phyloP scores from a whole-genome alignment of 1,140 invertebrate genomes.

The Diabrotica undecimpunctata region DNA sequence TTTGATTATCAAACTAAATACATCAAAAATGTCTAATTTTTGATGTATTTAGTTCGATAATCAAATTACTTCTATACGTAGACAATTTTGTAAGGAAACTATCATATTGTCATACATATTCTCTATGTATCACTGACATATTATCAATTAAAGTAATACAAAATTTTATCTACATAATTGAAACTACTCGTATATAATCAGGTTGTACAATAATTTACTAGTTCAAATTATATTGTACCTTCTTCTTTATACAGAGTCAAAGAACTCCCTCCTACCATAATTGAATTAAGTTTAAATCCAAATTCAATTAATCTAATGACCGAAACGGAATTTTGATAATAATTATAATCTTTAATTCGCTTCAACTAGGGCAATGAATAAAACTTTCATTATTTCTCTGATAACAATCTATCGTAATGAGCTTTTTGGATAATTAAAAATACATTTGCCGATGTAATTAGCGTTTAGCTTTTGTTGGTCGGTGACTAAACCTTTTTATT shows the following conservation, averaged over 20 bases:
- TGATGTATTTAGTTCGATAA: too few relatives aligned
- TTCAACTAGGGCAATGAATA: conserved; percentile 2
- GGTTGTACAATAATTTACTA: too few relatives aligned
- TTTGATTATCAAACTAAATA: too few relatives aligned
- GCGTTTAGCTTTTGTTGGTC: neutral
- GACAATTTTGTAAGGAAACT: too few relatives aligned
- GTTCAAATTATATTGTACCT: too few relatives aligned
- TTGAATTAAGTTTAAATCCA: neutral
- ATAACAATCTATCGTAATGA: conserved; percentile 2
- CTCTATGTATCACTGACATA: too few relatives aligned
- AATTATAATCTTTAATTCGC: neutral
- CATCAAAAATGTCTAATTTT: too few relatives aligned
- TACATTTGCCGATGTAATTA: conserved; percentile 2
- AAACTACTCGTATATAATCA: too few relatives aligned
- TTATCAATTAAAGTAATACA: too few relatives aligned
- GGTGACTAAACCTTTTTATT: conserved; percentile 2
- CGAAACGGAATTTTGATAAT: conserved; percentile 2
- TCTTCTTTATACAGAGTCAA: neutral
- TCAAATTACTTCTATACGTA: too few relatives aligned
- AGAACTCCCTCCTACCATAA: neutral
- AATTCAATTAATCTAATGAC: conserved; percentile 3
- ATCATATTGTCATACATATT: too few relatives aligned
- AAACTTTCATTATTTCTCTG: conserved; percentile 2
- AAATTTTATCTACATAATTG: too few relatives aligned
- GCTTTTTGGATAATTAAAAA: conserved; percentile 3